Percentiles rank a stretch among this genome's conserved stretches.
Conservation (phyloP, 2,888 invertebrate genomes). For the Crepidodera aurea region DNA sequence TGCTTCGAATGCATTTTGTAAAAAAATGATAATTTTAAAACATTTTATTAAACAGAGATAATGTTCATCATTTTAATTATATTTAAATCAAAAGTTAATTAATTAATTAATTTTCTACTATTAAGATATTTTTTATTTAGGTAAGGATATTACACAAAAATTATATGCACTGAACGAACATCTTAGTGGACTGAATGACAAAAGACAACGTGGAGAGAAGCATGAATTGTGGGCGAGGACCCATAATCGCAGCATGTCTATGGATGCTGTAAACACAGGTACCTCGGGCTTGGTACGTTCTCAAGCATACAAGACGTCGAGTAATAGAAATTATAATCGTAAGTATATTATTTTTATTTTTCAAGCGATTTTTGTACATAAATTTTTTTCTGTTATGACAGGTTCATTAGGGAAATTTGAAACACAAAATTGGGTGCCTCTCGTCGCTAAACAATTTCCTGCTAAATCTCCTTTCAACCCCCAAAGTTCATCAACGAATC, state of each 20-base stretch:
- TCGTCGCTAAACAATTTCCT: constrained; percentile 77
- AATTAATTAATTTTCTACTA: too few relatives aligned
- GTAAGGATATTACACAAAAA: constrained; percentile 86
- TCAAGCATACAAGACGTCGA: constrained; percentile 66
- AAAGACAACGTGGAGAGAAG: constrained; percentile 53
- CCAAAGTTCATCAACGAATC: constrained; percentile 46
- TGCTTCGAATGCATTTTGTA: too few relatives aligned
- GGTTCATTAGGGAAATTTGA: constrained; percentile 63
- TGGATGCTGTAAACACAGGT: constrained; percentile 81
- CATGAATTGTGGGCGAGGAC: constrained; percentile 61
- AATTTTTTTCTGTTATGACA: constrained; percentile 50
- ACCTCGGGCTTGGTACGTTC: constrained; percentile 78
- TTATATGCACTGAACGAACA: constrained; percentile 84
- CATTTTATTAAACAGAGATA: too few relatives aligned
- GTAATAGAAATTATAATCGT: constrained; percentile 52
- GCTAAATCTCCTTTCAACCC: constrained; percentile 71
- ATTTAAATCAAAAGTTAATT: too few relatives aligned
- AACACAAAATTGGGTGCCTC: constrained; percentile 71
- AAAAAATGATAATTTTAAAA: too few relatives aligned
- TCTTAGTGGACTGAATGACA: constrained; percentile 65
- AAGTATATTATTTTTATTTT: constrained; percentile 21
- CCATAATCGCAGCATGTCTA: constrained; percentile 75
- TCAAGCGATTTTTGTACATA: neutral
- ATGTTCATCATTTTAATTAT: too few relatives aligned
- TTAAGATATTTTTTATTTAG: constrained; percentile 59